Evolutionary conservation across 1,140 invertebrate genomes (phyloP).

Genomic region (Hyles vespertilio): DNA sequence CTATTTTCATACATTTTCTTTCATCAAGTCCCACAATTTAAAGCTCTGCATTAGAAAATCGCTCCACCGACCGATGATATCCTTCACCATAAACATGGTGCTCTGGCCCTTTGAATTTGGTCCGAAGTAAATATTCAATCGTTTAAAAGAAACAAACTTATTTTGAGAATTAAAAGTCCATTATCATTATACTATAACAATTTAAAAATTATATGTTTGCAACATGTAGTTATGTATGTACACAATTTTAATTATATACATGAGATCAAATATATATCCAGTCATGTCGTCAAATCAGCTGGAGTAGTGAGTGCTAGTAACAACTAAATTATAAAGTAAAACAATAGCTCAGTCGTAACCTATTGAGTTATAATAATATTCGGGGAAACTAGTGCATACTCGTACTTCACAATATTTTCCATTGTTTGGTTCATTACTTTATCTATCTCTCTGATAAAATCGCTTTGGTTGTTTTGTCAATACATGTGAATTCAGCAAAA

Average conservation of each 20-base stretch:
- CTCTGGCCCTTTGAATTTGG: slow-evolving; percentile 52
- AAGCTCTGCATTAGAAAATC: slow-evolving; percentile 62
- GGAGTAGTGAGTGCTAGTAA: not conserved
- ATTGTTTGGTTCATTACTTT: slow-evolving; percentile 25
- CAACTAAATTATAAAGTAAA: slow-evolving; percentile 2
- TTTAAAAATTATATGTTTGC: slow-evolving; percentile 29
- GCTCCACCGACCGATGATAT: slow-evolving; percentile 34
- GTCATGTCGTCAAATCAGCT: slow-evolving; percentile 8
- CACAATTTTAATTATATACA: slow-evolving; percentile 42
- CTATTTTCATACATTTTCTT: slow-evolving; percentile 51
- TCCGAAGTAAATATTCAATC: slow-evolving; percentile 47
- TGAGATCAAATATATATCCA: slow-evolving; percentile 53
- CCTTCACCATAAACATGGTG: slow-evolving; percentile 36
- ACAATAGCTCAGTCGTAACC: slow-evolving; percentile 15
- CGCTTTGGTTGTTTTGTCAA: slow-evolving; percentile 27
- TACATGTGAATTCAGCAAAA: slow-evolving; percentile 15
- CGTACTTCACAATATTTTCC: slow-evolving; percentile 18
- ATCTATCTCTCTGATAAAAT: slow-evolving; percentile 24
- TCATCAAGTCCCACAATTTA: slow-evolving; percentile 62
- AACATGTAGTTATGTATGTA: slow-evolving; percentile 35
- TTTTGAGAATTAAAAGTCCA: slow-evolving; percentile 18
- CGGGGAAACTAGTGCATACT: slow-evolving; percentile 17
- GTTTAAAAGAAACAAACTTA: slow-evolving; percentile 31
- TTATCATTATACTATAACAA: slow-evolving; percentile 20
- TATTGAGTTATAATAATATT: slow-evolving; percentile 20